phyloP scores from a whole-genome alignment of 1,140 invertebrate species.

The Globodera rostochiensis region DNA sequence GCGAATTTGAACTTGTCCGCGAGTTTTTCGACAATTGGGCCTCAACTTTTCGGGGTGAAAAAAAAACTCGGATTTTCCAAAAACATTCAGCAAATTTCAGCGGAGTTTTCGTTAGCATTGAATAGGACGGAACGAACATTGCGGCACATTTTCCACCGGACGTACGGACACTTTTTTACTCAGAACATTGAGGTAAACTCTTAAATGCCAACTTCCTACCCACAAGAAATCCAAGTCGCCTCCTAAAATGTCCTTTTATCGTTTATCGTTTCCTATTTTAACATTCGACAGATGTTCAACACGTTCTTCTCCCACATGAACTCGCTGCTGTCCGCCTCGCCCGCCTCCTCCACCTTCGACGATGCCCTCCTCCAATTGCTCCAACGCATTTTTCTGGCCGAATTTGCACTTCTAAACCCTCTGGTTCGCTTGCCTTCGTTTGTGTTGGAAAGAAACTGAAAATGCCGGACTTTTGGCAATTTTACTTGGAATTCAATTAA shows the following conservation, averaged over 20 bases:
- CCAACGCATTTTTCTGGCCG: conserved; percentile 23
- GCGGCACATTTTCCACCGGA: not conserved
- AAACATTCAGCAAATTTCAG: not conserved
- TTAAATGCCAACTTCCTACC: not conserved
- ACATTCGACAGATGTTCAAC: not conserved
- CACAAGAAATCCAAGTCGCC: not conserved
- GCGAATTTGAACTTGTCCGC: conserved; percentile 2
- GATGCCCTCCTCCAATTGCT: conserved; percentile 24
- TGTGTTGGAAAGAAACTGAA: not conserved
- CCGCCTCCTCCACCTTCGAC: not conserved
- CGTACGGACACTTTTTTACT: conserved; percentile 25
- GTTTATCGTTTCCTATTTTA: not conserved
- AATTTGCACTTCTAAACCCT: conserved; percentile 30
- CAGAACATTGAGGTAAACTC: conserved; percentile 19
- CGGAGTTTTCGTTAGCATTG: conserved; percentile 13
- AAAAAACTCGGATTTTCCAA: not conserved
- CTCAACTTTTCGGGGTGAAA: conserved; percentile 8
- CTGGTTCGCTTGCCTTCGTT: not conserved
- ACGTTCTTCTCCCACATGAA: conserved; percentile 16
- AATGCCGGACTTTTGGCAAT: not conserved
- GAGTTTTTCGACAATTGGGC: conserved; percentile 16
- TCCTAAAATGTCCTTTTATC: not conserved
- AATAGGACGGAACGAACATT: conserved; percentile 17
- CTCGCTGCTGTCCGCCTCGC: not conserved
- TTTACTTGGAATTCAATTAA: conserved; percentile 9